Evolutionary conservation across 2,113 vertebrate species (phyloP).

Genomic region (Pogonocichla stellata): DNA sequence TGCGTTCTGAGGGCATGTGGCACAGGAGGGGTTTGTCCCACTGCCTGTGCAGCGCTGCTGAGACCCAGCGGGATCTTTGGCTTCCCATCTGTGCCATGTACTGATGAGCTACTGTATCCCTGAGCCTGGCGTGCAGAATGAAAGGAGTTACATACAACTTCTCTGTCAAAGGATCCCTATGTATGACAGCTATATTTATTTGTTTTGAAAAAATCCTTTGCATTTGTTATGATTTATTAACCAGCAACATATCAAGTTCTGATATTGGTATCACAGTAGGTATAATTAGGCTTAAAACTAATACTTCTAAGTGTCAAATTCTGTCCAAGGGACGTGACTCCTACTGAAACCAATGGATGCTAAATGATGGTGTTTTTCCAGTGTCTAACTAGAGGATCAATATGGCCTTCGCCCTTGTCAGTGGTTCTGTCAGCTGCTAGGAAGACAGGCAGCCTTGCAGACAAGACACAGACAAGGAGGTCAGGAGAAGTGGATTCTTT

Average conservation of each 20-base stretch:
- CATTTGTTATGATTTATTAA: not conserved
- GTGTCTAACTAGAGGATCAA: not conserved
- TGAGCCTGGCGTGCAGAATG: not conserved
- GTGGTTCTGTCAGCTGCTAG: not conserved
- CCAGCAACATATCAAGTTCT: not conserved
- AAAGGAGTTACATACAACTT: not conserved
- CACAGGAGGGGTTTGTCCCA: not conserved
- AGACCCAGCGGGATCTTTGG: not conserved
- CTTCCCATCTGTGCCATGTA: not conserved
- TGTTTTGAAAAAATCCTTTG: not conserved
- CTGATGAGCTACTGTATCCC: not conserved
- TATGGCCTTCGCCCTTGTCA: not conserved
- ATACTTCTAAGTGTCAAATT: not conserved
- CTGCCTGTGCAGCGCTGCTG: not conserved
- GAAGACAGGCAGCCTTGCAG: conserved; percentile 25
- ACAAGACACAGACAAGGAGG: conserved; percentile 8
- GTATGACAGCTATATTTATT: not conserved
- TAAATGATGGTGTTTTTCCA: not conserved
- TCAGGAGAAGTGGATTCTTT: conserved; percentile 37
- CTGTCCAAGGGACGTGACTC: not conserved
- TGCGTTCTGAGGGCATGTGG: not conserved
- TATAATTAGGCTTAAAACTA: not conserved
- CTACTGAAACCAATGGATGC: not conserved
- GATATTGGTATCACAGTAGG: not conserved
- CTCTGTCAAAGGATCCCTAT: not conserved